These are phyloP conservation scores for Ophion ellenae DNA, from an alignment of 2,888 invertebrate genomes.

Conservation along the genomic window DNA sequence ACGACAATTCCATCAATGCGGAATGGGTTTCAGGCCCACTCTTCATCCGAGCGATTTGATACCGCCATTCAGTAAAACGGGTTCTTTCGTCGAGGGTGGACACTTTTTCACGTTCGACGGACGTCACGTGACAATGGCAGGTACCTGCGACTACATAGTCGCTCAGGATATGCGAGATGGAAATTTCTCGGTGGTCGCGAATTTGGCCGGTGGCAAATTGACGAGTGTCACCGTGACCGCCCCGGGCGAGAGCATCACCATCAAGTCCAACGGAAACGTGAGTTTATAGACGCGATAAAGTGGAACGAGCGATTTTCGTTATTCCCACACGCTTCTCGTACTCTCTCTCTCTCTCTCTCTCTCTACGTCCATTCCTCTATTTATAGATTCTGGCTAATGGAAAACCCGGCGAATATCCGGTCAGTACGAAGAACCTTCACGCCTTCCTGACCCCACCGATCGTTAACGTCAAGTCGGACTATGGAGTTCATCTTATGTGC, in stretches of 20 bases:
- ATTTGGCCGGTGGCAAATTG: slow-evolving; percentile 89
- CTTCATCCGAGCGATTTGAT: slow-evolving; percentile 86
- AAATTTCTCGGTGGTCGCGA: slow-evolving; percentile 92
- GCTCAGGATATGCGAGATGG: slow-evolving; percentile 93
- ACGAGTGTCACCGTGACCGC: slow-evolving; percentile 89
- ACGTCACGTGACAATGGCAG: slow-evolving; percentile 91
- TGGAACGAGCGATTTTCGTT: not conserved
- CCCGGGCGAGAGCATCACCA: slow-evolving; percentile 86
- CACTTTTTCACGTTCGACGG: slow-evolving; percentile 96
- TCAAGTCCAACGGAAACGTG: slow-evolving; percentile 87
- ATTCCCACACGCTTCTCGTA: not conserved
- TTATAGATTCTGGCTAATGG: slow-evolving; percentile 87
- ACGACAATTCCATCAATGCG: too few species aligned
- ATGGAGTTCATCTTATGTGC: slow-evolving; percentile 88
- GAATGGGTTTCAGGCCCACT: slow-evolving; percentile 76
- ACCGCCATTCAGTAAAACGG: slow-evolving; percentile 87
- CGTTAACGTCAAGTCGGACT: slow-evolving; percentile 85
- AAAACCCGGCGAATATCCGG: slow-evolving; percentile 89
- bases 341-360: not conserved
- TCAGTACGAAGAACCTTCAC: slow-evolving; percentile 86
- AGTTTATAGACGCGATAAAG: slow-evolving; percentile 62
- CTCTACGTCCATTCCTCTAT: slow-evolving; percentile 25
- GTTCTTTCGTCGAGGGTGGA: slow-evolving; percentile 90
- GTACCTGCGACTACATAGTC: slow-evolving; percentile 93
- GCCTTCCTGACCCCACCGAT: slow-evolving; percentile 86